Evolutionary conservation across 2,888 invertebrate species (phyloP), one percentile per base, ranked within the genome.

Genomic region (Empis livida): DNA sequence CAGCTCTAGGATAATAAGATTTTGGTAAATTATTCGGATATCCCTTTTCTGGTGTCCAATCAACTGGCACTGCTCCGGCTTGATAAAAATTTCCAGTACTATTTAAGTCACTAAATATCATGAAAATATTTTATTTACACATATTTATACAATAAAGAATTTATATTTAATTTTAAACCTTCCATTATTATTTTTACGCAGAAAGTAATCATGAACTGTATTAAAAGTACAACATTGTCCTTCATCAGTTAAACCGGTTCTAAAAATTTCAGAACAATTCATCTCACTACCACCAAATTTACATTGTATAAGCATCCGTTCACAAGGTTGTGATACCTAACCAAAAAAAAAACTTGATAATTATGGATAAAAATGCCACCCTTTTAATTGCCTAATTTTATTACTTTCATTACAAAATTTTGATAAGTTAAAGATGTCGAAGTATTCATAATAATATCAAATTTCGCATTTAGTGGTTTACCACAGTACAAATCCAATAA

Each of bases 211-310:
- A 49, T 84, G 81, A 1, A 88, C 75, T 51, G 79, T 77, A 61
- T 89, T 89, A 62, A 89, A 89, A 5, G 84, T 81, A 64, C 89
- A 89, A 61, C 89, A 90, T 1, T 87, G 73, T 0, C 89, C 89
- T 62, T 88, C 87, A 57, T 90, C 89, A 0, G 89, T 88, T 47
- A 87, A 69, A 40, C 83, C 77, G 0, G 81, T 77, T 57, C 80
- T 82, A 64, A 89, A 88, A 49, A 84, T 60, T 39, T 79, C 74
- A 11, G 74, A 71, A 57, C 89, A 89, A 49, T 76, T 74, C 54
- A 73, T 69, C 1, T 58, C 59, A 9, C 70, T 67, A 0, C 76
- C 77, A 57, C 79, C 77, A 79, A 85, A 87, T 49, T 70, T 62
- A 58, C 89, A 89, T 17, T 71, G 60, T 5, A 77, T 71, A 13